Evolutionary conservation across 2,888 invertebrate species (phyloP).

Genomic region (Zygaena filipendulae): DNA sequence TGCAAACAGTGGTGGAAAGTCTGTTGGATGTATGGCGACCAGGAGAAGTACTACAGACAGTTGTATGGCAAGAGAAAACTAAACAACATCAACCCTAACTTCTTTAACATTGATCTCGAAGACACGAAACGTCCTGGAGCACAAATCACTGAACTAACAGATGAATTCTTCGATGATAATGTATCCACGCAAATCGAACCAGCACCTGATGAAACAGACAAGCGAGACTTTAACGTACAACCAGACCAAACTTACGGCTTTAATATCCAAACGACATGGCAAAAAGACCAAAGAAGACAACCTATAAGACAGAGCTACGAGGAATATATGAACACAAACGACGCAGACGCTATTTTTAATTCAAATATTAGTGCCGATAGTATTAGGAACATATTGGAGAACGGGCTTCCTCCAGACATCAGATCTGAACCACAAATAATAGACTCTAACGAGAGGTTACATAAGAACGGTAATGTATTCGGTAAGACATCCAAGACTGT

Average conservation of each 20-base stretch:
- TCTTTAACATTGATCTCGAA: slow-evolving; percentile 37
- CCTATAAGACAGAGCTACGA: slow-evolving; percentile 53
- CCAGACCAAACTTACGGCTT: slow-evolving; percentile 52
- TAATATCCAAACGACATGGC: slow-evolving; percentile 50
- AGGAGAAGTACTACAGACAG: slow-evolving; percentile 86
- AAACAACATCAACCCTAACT: slow-evolving; percentile 39
- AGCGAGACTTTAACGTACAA: slow-evolving; percentile 26
- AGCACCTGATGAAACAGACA: slow-evolving; percentile 39
- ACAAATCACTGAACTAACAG: slow-evolving; percentile 59
- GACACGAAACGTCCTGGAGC: slow-evolving; percentile 57
- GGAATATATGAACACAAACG: slow-evolving; percentile 40
- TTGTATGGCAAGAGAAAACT: slow-evolving; percentile 75
- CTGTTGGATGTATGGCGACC: slow-evolving; percentile 88
- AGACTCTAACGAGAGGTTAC: slow-evolving; percentile 47
- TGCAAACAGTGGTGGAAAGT: slow-evolving; percentile 93
- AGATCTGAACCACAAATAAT: slow-evolving; percentile 32
- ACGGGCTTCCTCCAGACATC: slow-evolving; percentile 46
- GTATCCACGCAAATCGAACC: slow-evolving; percentile 40
- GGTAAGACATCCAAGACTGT: slow-evolving; percentile 51
- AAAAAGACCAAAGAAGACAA: slow-evolving; percentile 64
- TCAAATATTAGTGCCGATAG: slow-evolving; percentile 40
- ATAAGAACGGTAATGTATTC: slow-evolving; percentile 45
- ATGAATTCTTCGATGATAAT: slow-evolving; percentile 54
- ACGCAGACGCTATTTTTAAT: slow-evolving; percentile 47
- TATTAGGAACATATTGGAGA: slow-evolving; percentile 49